A percentile compares a stretch with the other conserved stretches of the same genome.
Evolutionary conservation across 2,113 vertebrate genomes (phyloP).

Genomic region (Crypturellus undulatus): DNA sequence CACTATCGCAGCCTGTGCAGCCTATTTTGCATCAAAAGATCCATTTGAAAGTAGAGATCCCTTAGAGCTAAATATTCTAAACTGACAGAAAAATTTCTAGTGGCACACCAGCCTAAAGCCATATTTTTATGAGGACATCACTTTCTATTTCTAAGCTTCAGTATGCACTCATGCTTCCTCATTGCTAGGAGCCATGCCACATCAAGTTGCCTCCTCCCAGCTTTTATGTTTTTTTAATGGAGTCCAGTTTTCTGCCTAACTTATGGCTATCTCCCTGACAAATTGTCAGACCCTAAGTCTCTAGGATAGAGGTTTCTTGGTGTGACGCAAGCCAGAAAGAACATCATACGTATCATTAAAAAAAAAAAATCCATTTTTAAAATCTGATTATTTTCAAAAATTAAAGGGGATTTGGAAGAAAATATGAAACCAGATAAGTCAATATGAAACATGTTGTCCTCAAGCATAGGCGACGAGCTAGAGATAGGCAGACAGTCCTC

Average conservation of each 20-base stretch:
- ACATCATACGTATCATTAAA: not conserved
- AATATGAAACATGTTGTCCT: not conserved
- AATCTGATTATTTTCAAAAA: slow-evolving; percentile 16
- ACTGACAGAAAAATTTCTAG: slow-evolving; percentile 87
- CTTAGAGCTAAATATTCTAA: slow-evolving; percentile 85
- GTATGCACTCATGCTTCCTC: slow-evolving; percentile 82
- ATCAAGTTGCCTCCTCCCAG: slow-evolving; percentile 80
- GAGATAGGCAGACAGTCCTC: not conserved
- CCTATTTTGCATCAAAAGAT: slow-evolving; percentile 86
- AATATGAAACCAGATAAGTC: not conserved
- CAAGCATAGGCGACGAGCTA: not conserved
- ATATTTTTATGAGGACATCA: slow-evolving; percentile 90
- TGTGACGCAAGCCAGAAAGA: not conserved
- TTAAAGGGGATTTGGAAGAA: slow-evolving; percentile 6
- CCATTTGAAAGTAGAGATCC: slow-evolving; percentile 84
- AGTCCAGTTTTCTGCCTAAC: slow-evolving; percentile 79
- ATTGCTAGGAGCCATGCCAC: slow-evolving; percentile 80
- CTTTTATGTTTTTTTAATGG: slow-evolving; percentile 81
- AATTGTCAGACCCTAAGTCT: slow-evolving; percentile 73
- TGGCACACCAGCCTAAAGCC: slow-evolving; percentile 82
- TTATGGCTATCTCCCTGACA: slow-evolving; percentile 74
- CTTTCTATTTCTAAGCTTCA: slow-evolving; percentile 86
- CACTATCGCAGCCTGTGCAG: slow-evolving; percentile 75
- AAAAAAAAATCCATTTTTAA: not conserved
- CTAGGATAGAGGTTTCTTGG: slow-evolving; percentile 6